Percentiles rank a stretch among this genome's conserved stretches.
Conservation (phyloP, 2,888 invertebrate genomes). For the Chaetogeoica ovagalla region DNA sequence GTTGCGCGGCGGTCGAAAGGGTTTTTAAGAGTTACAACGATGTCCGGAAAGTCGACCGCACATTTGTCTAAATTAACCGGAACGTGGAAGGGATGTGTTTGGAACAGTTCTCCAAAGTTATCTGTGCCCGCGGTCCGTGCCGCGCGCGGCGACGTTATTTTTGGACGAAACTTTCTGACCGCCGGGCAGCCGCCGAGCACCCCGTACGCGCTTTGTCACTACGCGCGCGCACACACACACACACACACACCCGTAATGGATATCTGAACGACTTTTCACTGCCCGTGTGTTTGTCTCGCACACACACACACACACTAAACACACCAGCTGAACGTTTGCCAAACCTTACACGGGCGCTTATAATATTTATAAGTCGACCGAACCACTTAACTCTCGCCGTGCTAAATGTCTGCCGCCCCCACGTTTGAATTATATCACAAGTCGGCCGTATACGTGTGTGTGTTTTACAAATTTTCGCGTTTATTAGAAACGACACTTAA, state of each 20-base stretch:
- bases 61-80: slow-evolving; percentile 51
- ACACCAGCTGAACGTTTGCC: slow-evolving; percentile 48
- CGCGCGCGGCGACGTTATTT: slow-evolving; percentile 48
- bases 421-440: slow-evolving; percentile 44
- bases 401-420: slow-evolving; percentile 26
- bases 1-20: slow-evolving; percentile 41
- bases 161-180: slow-evolving; percentile 50
- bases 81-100: background rate
- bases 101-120: slow-evolving; percentile 7
- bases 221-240: background rate
- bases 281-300: slow-evolving; percentile 4
- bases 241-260: slow-evolving; percentile 37
- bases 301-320: too few species aligned
- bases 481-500: slow-evolving; percentile 40
- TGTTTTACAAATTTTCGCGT: slow-evolving; percentile 42
- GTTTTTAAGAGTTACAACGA: slow-evolving; percentile 49
- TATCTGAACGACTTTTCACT: slow-evolving; percentile 52
- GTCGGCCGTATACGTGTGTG: background rate
- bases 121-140: background rate
- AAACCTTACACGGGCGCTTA: background rate
- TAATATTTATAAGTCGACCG: background rate
- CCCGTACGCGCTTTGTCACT: background rate
- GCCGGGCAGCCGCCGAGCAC: slow-evolving; percentile 17
- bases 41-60: slow-evolving; percentile 41
- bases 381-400: slow-evolving; percentile 40